Evolutionary conservation across 30 jellyfish, hydroid and myxozoan species (phyloP), one percentile per base, ranked within the genome.

Genomic region (Pseudorhiza aurosa): DNA sequence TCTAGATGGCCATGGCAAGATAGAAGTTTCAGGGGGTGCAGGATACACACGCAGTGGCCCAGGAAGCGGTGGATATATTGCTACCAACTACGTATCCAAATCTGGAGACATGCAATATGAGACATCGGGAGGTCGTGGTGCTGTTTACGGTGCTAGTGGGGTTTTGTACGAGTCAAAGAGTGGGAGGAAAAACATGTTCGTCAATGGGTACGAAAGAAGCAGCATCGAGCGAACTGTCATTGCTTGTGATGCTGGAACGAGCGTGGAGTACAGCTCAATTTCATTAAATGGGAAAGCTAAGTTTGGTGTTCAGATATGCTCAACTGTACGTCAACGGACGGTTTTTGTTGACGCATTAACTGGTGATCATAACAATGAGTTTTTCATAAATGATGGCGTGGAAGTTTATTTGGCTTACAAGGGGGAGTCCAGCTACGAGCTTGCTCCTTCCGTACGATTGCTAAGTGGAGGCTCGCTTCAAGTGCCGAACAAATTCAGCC

Each of bases 41-140:
- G 92, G 92, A 14, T 81, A 81, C 33, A 56, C 85, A n/a, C 75
- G 85, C 29, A 81, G 92, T 35, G 92, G 92, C 42, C 44, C 71
- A 22, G 92, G 92, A 0, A 81, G 92, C 67, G 92, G 78, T 19
- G 92, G 92, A 2, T 59, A 64, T 60, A 36, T 81, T 35, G 11
- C 92, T 0, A 30, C 67, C 58, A 49, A 77, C 15, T 77, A 77
- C 59, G 1, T 82, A 12, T 2, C 67, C 21, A 60, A 46, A 31
- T 30, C 51, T 1, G 68, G 72, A 29, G 60, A 17, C 59, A 50
- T 81, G 4, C 29, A 64, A 3, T 65, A 25, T 50, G 92, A 81
- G 19, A 32, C 51, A 1, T 36, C 26, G 21, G 92, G 92, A 14
- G 92, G 92, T 1, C 40, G 31, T 0, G 77, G 19, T 12, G 12